A percentile compares a stretch with the other conserved stretches of the same genome.
These are phyloP conservation scores for Manis crassicaudata DNA, from an alignment of 2,797 vertebrate genomes.

Conservation along the genomic window DNA sequence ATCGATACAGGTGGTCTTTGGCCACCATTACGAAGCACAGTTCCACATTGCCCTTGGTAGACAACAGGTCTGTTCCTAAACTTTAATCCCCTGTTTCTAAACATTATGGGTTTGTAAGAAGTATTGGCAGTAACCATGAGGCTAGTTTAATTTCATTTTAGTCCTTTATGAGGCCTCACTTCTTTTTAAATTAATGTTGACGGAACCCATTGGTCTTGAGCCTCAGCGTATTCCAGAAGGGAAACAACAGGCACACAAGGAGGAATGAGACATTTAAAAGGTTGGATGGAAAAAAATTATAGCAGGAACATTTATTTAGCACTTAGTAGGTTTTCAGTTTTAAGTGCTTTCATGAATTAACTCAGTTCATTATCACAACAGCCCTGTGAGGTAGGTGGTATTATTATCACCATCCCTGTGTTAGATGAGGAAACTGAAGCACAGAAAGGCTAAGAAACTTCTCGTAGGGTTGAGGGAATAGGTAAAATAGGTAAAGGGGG, in stretches of 20 bases:
- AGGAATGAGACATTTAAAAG: background rate
- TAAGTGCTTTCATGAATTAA: background rate
- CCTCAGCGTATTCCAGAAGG: constrained; percentile 22
- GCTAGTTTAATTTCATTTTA: constrained; percentile 35
- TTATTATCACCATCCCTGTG: background rate
- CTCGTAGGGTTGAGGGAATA: too few species aligned
- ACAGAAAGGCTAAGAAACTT: too few species aligned
- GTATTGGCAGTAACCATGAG: background rate
- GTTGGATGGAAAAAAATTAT: background rate
- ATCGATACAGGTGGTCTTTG: background rate
- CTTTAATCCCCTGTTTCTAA: background rate
- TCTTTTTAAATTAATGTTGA: constrained; percentile 32
- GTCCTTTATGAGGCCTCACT: background rate
- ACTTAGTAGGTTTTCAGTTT: background rate
- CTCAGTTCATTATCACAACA: background rate
- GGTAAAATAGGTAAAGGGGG: too few species aligned
- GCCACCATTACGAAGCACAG: background rate
- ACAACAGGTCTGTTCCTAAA: background rate
- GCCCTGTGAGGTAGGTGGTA: background rate
- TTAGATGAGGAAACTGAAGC: background rate
- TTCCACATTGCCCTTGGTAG: background rate
- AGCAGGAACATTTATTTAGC: background rate
- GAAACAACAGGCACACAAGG: background rate
- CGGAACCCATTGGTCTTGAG: background rate
- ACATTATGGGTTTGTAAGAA: constrained; percentile 16